These are phyloP conservation scores for Mormyrus lacerda DNA, from an alignment of 2,113 vertebrate genomes.

Conservation along the genomic window DNA sequence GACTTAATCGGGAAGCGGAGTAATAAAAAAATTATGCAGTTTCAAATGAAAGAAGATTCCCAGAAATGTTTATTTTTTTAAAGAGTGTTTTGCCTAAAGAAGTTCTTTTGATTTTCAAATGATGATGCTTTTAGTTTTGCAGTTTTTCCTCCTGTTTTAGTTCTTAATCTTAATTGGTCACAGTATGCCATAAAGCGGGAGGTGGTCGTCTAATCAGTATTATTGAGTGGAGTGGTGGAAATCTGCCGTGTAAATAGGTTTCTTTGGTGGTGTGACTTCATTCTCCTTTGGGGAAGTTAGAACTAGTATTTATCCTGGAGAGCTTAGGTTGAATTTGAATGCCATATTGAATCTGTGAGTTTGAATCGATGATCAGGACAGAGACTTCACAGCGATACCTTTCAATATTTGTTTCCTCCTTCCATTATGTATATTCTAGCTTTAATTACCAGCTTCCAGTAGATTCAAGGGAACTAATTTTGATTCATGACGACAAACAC, in stretches of 20 bases:
- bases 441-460: constrained; percentile 13
- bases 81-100: neutral
- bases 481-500: constrained; percentile 35
- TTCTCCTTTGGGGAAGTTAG: neutral
- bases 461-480: neutral
- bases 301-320: neutral
- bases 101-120: neutral
- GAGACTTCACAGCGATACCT: neutral
- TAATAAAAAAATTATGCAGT: neutral
- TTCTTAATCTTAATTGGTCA: neutral
- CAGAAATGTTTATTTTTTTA: neutral
- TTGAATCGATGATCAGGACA: neutral
- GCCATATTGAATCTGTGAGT: neutral
- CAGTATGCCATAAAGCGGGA: neutral
- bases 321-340: neutral
- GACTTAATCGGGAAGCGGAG: neutral
- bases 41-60: neutral
- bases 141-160: neutral
- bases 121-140: neutral
- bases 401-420: neutral
- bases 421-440: neutral
- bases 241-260: neutral
- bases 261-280: neutral
- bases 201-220: neutral
- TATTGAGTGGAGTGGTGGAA: neutral